These are phyloP conservation scores for Caranx ignobilis DNA, from an alignment of 2,113 vertebrate species.

Conservation along the genomic window DNA sequence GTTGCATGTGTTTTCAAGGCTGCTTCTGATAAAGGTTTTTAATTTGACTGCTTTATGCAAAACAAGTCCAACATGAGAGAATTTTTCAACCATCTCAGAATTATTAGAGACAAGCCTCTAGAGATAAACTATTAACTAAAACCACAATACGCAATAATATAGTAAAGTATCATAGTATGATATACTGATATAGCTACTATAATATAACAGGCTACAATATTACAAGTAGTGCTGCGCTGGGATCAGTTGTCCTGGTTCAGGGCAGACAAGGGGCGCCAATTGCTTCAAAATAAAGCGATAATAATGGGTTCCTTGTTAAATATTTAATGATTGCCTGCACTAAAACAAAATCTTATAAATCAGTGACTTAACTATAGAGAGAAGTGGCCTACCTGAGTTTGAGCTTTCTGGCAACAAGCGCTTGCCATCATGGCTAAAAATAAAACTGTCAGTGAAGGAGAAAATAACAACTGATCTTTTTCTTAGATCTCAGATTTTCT, in stretches of 20 bases:
- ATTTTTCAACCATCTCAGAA: not conserved
- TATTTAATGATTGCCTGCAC: constrained; percentile 1
- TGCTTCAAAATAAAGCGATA: not conserved
- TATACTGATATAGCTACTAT: not conserved
- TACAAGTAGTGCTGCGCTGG: not conserved
- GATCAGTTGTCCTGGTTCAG: not conserved
- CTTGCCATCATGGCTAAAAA: not conserved
- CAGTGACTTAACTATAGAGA: not conserved
- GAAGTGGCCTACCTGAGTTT: not conserved
- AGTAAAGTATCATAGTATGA: not conserved
- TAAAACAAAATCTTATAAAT: not conserved
- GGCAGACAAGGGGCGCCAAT: not conserved
- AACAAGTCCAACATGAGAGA: not conserved
- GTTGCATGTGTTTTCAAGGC: not conserved
- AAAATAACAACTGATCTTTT: not conserved
- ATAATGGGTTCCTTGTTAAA: not conserved
- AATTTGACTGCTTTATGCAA: not conserved
- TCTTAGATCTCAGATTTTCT: not conserved
- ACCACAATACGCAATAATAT: too few species aligned
- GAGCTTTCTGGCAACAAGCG: not conserved
- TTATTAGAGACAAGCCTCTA: not conserved
- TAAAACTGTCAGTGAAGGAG: not conserved
- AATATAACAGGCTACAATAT: not conserved
- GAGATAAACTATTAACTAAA: too few species aligned
- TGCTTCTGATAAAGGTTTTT: too few species aligned